A percentile compares a stretch with the other conserved stretches of the same genome.
phyloP scores from a whole-genome alignment of 2,113 vertebrate species.

The Platichthys stellatus region DNA sequence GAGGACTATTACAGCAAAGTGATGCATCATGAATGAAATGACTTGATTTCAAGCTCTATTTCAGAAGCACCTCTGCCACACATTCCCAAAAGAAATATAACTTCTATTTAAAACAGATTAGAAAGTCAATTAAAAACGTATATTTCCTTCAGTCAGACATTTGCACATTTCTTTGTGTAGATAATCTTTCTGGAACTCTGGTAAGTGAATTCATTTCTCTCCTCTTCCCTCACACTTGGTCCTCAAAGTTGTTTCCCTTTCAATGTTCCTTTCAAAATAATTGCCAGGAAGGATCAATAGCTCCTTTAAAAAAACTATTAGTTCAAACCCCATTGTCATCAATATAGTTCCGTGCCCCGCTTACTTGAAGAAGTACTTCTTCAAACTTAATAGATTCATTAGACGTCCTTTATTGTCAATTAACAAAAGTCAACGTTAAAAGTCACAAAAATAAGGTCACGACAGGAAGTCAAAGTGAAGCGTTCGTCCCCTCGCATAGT shows the following conservation, averaged over 20 bases:
- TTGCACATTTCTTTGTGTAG: slow-evolving; percentile 5
- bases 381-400: slow-evolving; percentile 55
- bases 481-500: not conserved
- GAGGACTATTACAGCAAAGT: not conserved
- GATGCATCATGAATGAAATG: too few relatives aligned
- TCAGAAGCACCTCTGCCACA: slow-evolving; percentile 10
- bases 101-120: slow-evolving; percentile 6
- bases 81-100: not conserved
- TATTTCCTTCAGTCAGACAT: not conserved
- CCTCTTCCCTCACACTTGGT: slow-evolving; percentile 2
- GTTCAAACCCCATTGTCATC: slow-evolving; percentile 66
- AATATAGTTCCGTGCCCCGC: slow-evolving; percentile 46
- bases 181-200: not conserved
- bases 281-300: slow-evolving; percentile 67
- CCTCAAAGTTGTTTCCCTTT: slow-evolving; percentile 51
- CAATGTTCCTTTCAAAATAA: slow-evolving; percentile 55
- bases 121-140: slow-evolving; percentile 11
- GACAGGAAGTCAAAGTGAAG: not conserved
- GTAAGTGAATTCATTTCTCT: slow-evolving; percentile 1
- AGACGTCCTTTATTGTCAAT: slow-evolving; percentile 27
- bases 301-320: slow-evolving; percentile 72
- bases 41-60: not conserved
- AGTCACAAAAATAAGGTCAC: not conserved
- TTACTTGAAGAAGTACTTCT: slow-evolving; percentile 36
- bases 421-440: not conserved